Evolutionary conservation across 2,113 vertebrate species (phyloP).

Genomic region (Apus apus): DNA sequence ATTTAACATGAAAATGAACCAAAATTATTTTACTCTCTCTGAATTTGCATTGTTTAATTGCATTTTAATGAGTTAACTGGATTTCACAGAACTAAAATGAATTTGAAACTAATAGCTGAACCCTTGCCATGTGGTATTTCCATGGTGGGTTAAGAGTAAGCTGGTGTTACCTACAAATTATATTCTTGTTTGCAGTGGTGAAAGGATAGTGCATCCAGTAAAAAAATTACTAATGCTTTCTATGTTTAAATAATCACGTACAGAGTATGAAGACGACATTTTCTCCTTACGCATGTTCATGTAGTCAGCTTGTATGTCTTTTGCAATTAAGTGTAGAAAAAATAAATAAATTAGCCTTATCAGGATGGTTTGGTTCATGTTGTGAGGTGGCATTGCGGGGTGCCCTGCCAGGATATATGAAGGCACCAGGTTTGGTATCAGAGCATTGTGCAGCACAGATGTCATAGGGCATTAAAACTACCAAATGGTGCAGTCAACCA

Average conservation of each 20-base stretch:
- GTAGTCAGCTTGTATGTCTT: too few species aligned
- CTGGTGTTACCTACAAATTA: background rate
- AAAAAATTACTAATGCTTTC: background rate
- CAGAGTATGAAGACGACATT: background rate
- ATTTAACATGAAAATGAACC: slow-evolving; percentile 16
- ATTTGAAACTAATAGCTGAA: slow-evolving; percentile 28
- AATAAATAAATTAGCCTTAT: too few species aligned
- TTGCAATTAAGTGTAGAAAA: too few species aligned
- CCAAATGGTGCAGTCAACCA: rapidly evolving
- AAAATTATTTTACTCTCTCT: background rate
- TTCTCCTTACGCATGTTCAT: too few species aligned
- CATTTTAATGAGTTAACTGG: slow-evolving; percentile 33
- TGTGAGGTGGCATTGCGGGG: background rate
- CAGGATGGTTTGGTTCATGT: too few species aligned
- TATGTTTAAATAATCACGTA: background rate
- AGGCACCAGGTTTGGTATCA: background rate
- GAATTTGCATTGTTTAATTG: slow-evolving; percentile 36
- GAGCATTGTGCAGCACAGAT: background rate
- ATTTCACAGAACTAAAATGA: background rate
- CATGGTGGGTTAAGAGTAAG: background rate
- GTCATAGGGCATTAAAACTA: background rate
- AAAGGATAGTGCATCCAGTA: background rate
- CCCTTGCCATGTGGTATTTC: background rate
- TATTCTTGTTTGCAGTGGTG: background rate
- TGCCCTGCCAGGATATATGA: rapidly evolving